phyloP scores from a whole-genome alignment of 2,888 invertebrate genomes.

The Hylaea fasciaria region DNA sequence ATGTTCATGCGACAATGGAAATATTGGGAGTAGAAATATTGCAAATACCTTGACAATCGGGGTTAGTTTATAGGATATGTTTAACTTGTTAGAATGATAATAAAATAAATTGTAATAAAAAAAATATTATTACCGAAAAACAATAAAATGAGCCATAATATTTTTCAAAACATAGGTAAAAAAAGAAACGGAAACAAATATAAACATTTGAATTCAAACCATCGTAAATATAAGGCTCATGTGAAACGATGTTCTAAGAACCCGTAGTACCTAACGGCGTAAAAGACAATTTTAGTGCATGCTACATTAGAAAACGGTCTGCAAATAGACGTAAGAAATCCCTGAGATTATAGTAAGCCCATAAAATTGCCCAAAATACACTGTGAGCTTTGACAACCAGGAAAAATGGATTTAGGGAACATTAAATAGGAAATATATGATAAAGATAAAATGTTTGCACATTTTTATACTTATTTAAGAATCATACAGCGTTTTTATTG shows the following conservation, averaged over 20 bases:
- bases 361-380: constrained; percentile 39
- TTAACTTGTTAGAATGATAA: no score
- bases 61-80: no score
- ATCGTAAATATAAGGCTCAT: constrained; percentile 60
- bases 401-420: constrained; percentile 6
- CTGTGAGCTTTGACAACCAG: constrained; percentile 29
- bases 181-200: no score
- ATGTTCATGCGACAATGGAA: no score
- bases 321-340: constrained; percentile 32
- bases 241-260: constrained; percentile 45
- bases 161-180: no score
- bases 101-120: no score
- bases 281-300: constrained; percentile 59
- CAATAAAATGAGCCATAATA: no score
- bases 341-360: constrained; percentile 27
- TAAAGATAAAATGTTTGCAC: neutral
- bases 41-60: no score
- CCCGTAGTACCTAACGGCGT: constrained; percentile 49
- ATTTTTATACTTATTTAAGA: neutral
- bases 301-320: constrained; percentile 54
- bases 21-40: no score
- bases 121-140: no score
- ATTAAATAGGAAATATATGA: neutral
- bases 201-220: constrained; percentile 12
- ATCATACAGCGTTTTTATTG: neutral